These are phyloP conservation scores for Falco columbarius DNA, from an alignment of 2,797 vertebrate genomes.

Conservation along the genomic window DNA sequence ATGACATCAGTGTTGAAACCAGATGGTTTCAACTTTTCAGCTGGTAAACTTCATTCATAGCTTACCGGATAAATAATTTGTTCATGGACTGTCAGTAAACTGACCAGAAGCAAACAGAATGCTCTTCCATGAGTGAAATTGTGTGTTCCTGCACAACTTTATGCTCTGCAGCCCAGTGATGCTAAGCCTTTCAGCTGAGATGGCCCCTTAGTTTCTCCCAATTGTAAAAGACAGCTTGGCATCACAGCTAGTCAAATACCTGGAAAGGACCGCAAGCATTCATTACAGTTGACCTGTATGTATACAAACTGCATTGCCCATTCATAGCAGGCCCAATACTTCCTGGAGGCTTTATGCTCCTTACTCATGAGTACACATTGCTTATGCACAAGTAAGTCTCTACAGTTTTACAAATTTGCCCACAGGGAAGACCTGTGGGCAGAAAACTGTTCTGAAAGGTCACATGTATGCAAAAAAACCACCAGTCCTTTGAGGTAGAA, in stretches of 20 bases:
- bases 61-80: background rate
- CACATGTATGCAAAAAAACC: background rate
- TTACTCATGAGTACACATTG: rapidly evolving
- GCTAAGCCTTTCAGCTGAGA: background rate
- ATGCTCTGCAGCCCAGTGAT: background rate
- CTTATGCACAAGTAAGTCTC: background rate
- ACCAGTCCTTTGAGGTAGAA: background rate
- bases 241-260: background rate
- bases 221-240: background rate
- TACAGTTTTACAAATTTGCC: background rate
- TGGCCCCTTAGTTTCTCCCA: background rate
- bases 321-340: background rate
- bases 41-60: background rate
- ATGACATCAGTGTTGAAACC: background rate
- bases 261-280: rapidly evolving
- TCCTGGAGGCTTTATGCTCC: background rate
- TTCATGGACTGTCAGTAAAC: background rate
- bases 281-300: background rate
- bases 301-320: background rate
- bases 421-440: background rate
- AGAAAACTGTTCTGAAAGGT: background rate
- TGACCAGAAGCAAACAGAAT: background rate
- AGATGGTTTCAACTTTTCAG: background rate
- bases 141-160: background rate
- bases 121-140: background rate